Percentiles rank a stretch among this genome's conserved stretches.
Evolutionary conservation across 2,888 invertebrate species (phyloP).

Genomic region (Aphodius granarius): DNA sequence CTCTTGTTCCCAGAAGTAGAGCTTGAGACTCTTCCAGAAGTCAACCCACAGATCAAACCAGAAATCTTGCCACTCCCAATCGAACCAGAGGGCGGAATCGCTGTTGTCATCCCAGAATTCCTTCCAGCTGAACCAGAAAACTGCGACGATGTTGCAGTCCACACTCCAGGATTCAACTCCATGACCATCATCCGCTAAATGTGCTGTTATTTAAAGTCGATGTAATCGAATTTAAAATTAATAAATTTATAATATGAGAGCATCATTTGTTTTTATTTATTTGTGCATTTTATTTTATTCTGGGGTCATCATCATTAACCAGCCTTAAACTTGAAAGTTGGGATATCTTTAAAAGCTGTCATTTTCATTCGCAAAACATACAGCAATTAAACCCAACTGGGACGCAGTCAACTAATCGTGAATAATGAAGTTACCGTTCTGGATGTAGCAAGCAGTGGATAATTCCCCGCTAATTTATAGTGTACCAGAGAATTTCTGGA

Average conservation of each 20-base stretch:
- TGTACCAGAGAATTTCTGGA: not conserved
- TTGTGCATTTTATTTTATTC: no score
- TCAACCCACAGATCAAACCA: not conserved
- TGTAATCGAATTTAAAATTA: not conserved
- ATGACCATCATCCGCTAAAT: not conserved
- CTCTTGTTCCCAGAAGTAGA: not conserved
- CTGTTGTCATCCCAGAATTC: not conserved
- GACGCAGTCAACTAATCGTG: not conserved
- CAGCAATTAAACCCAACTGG: not conserved
- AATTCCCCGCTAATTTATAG: not conserved
- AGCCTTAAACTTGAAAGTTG: no score
- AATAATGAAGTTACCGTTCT: not conserved
- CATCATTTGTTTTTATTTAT: not conserved
- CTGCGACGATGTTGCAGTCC: not conserved
- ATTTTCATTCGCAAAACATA: not conserved
- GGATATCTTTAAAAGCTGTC: no score
- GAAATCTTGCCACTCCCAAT: constrained; percentile 2
- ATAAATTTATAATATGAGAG: not conserved
- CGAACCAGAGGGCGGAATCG: not conserved
- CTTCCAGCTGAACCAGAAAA: constrained; percentile 3
- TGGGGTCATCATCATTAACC: no score
- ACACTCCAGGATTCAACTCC: not conserved
- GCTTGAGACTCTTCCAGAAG: not conserved
- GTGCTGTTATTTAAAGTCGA: not conserved
- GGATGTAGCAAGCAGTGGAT: not conserved